These are phyloP conservation scores for Apteryx owenii DNA, from an alignment of 2,113 vertebrate species.

Conservation along the genomic window DNA sequence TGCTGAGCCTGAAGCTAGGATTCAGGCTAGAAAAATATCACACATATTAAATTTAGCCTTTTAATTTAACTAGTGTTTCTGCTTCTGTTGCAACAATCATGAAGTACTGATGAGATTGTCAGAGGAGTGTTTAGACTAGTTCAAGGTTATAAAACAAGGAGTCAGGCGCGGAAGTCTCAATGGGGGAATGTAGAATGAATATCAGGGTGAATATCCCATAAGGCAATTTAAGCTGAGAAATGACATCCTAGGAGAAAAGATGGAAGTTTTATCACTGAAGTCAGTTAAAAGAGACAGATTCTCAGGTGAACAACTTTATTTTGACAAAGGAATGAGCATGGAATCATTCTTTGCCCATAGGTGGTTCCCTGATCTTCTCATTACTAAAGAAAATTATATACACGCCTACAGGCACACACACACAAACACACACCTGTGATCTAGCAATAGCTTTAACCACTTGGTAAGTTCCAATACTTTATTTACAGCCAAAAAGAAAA, in stretches of 20 bases:
- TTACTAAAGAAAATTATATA: neutral
- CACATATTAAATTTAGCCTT: neutral
- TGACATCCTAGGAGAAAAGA: neutral
- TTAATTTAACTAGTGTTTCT: neutral
- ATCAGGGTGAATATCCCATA: neutral
- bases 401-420: neutral
- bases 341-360: neutral
- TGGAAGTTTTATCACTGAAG: neutral
- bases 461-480: neutral
- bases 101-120: slow-evolving; percentile 43
- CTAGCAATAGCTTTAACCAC: neutral
- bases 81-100: neutral
- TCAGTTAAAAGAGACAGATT: neutral
- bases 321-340: neutral
- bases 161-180: neutral
- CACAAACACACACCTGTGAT: fast-evolving
- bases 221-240: neutral
- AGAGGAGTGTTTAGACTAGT: neutral
- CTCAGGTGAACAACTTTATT: neutral
- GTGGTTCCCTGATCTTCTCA: neutral
- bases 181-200: neutral
- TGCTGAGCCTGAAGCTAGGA: neutral
- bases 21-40: neutral
- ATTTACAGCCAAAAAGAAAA: neutral
- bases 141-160: slow-evolving; percentile 37